A percentile compares a stretch with the other conserved stretches of the same genome.
phyloP scores from a whole-genome alignment of 2,888 invertebrate genomes.

The Drosophila gaucha region DNA sequence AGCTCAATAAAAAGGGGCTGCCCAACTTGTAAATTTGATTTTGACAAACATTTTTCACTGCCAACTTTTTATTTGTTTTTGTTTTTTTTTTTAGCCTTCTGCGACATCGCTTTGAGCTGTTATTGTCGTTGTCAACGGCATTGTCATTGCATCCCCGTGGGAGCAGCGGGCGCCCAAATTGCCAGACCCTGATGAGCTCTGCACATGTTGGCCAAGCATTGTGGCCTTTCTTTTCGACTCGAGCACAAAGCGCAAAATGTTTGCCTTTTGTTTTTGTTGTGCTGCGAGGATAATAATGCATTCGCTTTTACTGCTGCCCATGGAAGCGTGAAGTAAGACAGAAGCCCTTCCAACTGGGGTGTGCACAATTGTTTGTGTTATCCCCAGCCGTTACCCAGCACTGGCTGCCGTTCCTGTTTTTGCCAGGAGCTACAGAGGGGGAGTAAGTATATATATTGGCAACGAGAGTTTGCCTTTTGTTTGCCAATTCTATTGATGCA shows the following conservation, averaged over 20 bases:
- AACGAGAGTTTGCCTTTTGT: slow-evolving; percentile 31
- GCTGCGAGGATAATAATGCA: slow-evolving; percentile 70
- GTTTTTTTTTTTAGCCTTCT: slow-evolving; percentile 10
- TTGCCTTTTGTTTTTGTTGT: slow-evolving; percentile 46
- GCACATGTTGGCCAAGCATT: slow-evolving; percentile 45
- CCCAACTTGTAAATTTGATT: slow-evolving; percentile 62
- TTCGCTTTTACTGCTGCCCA: slow-evolving; percentile 67
- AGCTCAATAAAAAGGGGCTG: slow-evolving; percentile 17
- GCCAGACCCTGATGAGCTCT: slow-evolving; percentile 35
- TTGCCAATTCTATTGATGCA: slow-evolving; percentile 27
- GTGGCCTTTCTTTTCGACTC: slow-evolving; percentile 36
- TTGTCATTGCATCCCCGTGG: slow-evolving; percentile 72
- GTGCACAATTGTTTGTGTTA: slow-evolving; percentile 47
- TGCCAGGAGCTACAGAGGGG: slow-evolving; percentile 13
- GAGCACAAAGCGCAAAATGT: slow-evolving; percentile 56
- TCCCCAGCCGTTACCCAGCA: slow-evolving; percentile 15
- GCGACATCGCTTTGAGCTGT: slow-evolving; percentile 52
- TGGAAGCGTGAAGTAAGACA: slow-evolving; percentile 67
- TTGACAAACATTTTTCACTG: slow-evolving; percentile 64
- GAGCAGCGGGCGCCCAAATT: slow-evolving; percentile 59
- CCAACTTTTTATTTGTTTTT: slow-evolving; percentile 34
- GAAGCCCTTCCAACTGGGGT: slow-evolving; percentile 55
- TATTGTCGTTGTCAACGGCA: slow-evolving; percentile 44
- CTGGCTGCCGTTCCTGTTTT: slow-evolving; percentile 8
- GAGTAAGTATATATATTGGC: slow-evolving; percentile 18